These are phyloP conservation scores for Lathamus discolor DNA, from an alignment of 2,113 vertebrate species.

Conservation along the genomic window DNA sequence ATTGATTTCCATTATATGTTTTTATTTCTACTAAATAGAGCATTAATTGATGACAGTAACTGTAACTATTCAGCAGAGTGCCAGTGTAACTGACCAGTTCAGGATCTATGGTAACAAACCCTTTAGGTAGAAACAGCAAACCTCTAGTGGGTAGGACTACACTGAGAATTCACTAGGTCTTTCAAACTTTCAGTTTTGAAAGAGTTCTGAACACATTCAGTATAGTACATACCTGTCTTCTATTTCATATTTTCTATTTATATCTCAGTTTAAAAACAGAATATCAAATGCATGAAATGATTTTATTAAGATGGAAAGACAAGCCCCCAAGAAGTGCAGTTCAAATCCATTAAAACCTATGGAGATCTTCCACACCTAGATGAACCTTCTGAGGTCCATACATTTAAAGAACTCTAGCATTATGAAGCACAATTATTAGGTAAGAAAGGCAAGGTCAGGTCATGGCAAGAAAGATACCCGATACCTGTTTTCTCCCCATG, in stretches of 20 bases:
- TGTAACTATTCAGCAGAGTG: not conserved
- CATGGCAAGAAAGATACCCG: not conserved
- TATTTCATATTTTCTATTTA: not conserved
- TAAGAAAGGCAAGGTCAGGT: not conserved
- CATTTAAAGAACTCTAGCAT: not conserved
- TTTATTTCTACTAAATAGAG: not conserved
- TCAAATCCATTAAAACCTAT: not conserved
- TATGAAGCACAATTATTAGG: not conserved
- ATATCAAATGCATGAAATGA: not conserved
- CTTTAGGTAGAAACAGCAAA: not conserved
- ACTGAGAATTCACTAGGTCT: not conserved
- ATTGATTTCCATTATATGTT: not conserved
- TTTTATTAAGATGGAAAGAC: not conserved
- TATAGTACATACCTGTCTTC: not conserved
- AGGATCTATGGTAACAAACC: not conserved
- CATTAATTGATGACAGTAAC: not conserved
- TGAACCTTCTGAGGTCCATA: not conserved
- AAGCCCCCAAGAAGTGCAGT: not conserved
- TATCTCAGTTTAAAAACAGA: not conserved
- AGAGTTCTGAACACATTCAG: not conserved
- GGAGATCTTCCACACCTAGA: not conserved
- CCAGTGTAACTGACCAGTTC: not conserved
- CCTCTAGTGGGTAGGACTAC: not conserved
- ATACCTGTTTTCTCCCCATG: not conserved
- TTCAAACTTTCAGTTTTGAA: not conserved